phyloP scores from a whole-genome alignment of 1,140 invertebrate species.

The Megalonaias nervosa region DNA sequence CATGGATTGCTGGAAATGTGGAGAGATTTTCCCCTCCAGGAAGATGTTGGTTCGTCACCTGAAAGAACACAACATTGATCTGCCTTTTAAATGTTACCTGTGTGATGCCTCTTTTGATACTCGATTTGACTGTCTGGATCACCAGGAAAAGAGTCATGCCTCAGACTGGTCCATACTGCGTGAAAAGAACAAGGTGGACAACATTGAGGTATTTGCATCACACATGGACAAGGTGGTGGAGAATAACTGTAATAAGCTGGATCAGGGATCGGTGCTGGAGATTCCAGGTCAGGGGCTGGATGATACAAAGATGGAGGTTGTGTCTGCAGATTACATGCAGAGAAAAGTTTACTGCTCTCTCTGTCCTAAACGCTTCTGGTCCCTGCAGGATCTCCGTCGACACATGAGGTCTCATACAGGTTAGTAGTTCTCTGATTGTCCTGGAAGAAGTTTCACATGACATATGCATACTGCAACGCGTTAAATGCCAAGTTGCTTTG shows the following conservation, averaged over 20 bases:
- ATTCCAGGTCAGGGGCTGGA: slow-evolving; percentile 73
- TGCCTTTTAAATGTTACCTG: slow-evolving; percentile 93
- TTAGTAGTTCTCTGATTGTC: slow-evolving; percentile 30
- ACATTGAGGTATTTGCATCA: slow-evolving; percentile 53
- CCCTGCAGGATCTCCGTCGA: slow-evolving; percentile 90
- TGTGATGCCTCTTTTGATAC: slow-evolving; percentile 89
- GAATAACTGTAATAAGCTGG: slow-evolving; percentile 55
- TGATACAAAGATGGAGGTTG: slow-evolving; percentile 71
- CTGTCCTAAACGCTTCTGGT: slow-evolving; percentile 94
- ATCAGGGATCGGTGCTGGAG: slow-evolving; percentile 43
- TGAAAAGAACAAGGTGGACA: slow-evolving; percentile 63
- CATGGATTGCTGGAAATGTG: slow-evolving; percentile 65
- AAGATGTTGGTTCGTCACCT: slow-evolving; percentile 63
- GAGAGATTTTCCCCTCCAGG: slow-evolving; percentile 51
- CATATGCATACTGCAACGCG: too few relatives aligned
- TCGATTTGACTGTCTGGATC: slow-evolving; percentile 84
- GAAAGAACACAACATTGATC: slow-evolving; percentile 73
- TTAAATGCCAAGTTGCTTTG: too few relatives aligned
- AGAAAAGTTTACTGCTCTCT: slow-evolving; percentile 84
- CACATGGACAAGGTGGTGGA: slow-evolving; percentile 64
- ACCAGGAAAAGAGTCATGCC: slow-evolving; percentile 82
- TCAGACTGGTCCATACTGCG: slow-evolving; percentile 67
- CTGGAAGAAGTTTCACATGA: neutral
- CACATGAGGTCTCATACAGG: slow-evolving; percentile 83
- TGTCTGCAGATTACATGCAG: slow-evolving; percentile 85